These are phyloP conservation scores for Dexiosoma caninum DNA, from an alignment of 2,888 invertebrate genomes.

Conservation along the genomic window DNA sequence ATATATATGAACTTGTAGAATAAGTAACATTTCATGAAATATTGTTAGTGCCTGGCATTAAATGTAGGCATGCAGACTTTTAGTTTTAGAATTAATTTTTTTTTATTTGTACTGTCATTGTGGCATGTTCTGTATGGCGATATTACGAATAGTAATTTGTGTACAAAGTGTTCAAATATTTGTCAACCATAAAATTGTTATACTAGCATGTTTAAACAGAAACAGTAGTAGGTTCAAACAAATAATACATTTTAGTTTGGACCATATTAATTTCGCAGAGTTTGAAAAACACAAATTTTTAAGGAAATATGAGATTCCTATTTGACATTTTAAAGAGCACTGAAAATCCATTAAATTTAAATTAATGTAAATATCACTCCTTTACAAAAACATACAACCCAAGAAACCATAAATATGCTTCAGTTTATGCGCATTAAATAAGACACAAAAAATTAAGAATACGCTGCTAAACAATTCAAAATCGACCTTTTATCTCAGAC, in stretches of 20 bases:
- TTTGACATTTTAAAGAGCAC: background rate
- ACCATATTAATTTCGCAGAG: background rate
- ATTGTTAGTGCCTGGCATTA: background rate
- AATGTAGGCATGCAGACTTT: background rate
- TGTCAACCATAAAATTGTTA: conserved; percentile 74
- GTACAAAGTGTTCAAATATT: conserved; percentile 77
- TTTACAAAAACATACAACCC: no score
- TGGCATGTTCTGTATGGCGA: conserved; percentile 70
- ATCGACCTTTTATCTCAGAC: no score
- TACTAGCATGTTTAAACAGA: conserved; percentile 32
- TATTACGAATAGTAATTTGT: conserved; percentile 70
- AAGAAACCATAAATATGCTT: no score
- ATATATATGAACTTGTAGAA: background rate
- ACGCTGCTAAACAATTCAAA: no score
- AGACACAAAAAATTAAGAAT: no score
- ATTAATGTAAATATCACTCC: no score
- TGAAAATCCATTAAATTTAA: background rate
- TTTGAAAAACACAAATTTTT: background rate
- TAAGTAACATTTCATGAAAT: background rate
- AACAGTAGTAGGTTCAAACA: conserved; percentile 18
- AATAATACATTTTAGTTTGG: background rate
- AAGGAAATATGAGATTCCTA: background rate
- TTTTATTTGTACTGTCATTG: conserved; percentile 33
- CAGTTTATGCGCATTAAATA: no score
- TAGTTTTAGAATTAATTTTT: background rate